These are phyloP conservation scores for Cacoxenus indagator DNA, from an alignment of 2,888 invertebrate genomes.

Conservation along the genomic window DNA sequence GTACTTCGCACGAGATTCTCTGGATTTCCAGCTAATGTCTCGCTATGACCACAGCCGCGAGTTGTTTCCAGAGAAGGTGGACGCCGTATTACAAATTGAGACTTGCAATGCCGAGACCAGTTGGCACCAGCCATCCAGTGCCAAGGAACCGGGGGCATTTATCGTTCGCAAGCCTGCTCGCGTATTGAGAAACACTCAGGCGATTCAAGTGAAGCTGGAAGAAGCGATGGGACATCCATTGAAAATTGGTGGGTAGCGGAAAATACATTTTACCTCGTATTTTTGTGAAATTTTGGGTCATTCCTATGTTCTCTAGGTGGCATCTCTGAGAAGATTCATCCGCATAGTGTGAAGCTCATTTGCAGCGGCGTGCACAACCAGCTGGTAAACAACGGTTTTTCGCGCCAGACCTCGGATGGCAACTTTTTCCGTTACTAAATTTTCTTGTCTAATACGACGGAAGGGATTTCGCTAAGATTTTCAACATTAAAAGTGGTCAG, in stretches of 20 bases:
- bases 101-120: slow-evolving; percentile 71
- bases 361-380: slow-evolving; percentile 86
- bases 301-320: slow-evolving; percentile 72
- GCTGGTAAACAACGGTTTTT: slow-evolving; percentile 85
- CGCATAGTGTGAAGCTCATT: slow-evolving; percentile 82
- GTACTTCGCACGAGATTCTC: slow-evolving; percentile 75
- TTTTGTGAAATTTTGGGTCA: slow-evolving; percentile 7
- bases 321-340: slow-evolving; percentile 76
- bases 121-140: slow-evolving; percentile 43
- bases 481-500: too few relatives aligned
- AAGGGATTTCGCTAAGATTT: too few relatives aligned
- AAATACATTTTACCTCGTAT: background rate
- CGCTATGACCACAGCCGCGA: slow-evolving; percentile 79
- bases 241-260: slow-evolving; percentile 68
- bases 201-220: slow-evolving; percentile 65
- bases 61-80: slow-evolving; percentile 76
- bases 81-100: slow-evolving; percentile 78
- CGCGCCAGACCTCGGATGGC: slow-evolving; percentile 82
- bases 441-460: too few relatives aligned
- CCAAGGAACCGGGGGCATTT: slow-evolving; percentile 42
- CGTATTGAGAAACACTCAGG: slow-evolving; percentile 75
- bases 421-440: slow-evolving; percentile 78
- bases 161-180: slow-evolving; percentile 74
- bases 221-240: slow-evolving; percentile 71
- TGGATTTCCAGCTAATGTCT: slow-evolving; percentile 78